These are phyloP conservation scores for Philaethria dido DNA, from an alignment of 2,888 invertebrate genomes.

Conservation along the genomic window DNA sequence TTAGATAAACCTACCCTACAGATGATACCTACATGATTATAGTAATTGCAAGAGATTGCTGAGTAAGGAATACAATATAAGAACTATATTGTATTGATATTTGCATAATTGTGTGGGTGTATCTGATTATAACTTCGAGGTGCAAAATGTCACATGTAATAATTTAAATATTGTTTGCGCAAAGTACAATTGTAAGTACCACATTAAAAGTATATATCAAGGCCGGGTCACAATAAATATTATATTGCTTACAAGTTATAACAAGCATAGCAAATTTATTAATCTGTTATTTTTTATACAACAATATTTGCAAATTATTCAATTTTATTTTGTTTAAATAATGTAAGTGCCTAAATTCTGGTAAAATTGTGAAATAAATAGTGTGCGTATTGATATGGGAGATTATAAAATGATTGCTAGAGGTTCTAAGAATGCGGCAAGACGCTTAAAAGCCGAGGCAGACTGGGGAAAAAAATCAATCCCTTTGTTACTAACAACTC, in stretches of 20 bases:
- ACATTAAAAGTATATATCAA: conserved; percentile 58
- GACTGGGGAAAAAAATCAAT: conserved; percentile 73
- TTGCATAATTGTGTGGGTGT: conserved; percentile 58
- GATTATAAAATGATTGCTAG: conserved; percentile 73
- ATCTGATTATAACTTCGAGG: conserved; percentile 34
- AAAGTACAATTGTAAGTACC: conserved; percentile 58
- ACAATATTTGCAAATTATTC: neutral
- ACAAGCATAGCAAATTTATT: neutral
- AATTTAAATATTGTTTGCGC: conserved; percentile 73
- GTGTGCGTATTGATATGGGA: conserved; percentile 37
- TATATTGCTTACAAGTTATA: conserved; percentile 32
- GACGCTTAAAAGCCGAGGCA: conserved; percentile 70
- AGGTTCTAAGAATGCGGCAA: conserved; percentile 73
- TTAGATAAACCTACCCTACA: conserved; percentile 35
- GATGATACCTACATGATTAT: conserved; percentile 8
- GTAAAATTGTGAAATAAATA: neutral
- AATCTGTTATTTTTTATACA: neutral
- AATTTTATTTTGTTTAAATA: neutral
- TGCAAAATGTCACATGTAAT: conserved; percentile 69
- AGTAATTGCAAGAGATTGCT: conserved; percentile 6
- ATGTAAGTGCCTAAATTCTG: no score
- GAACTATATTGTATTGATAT: conserved; percentile 51
- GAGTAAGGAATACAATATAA: conserved; percentile 7
- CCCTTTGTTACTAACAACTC: conserved; percentile 81
- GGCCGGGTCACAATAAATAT: conserved; percentile 55